A percentile compares a stretch with the other conserved stretches of the same genome.
Conservation (phyloP, 2,113 vertebrate genomes). For the Empidonax traillii region DNA sequence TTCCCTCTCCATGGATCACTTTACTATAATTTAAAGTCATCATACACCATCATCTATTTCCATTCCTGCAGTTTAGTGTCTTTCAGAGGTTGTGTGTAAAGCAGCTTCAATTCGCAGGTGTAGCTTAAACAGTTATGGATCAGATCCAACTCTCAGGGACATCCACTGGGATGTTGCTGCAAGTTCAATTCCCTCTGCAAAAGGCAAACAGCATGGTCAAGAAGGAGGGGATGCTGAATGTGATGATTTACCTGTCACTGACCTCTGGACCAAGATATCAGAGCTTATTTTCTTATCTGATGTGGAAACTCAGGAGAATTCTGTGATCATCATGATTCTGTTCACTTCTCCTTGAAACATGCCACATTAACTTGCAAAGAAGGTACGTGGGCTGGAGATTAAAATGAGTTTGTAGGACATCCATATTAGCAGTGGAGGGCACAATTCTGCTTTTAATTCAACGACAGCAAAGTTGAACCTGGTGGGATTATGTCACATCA, state of each 20-base stretch:
- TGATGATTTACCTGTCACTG: background rate
- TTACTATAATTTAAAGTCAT: constrained; percentile 48
- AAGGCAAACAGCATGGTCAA: background rate
- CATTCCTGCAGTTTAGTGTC: constrained; percentile 36
- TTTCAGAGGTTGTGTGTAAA: constrained; percentile 39
- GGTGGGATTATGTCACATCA: background rate
- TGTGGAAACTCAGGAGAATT: constrained; percentile 10
- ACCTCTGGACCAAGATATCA: background rate
- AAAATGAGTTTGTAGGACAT: constrained; percentile 15
- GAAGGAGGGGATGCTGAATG: background rate
- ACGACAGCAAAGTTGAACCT: background rate
- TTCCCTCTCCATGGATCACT: constrained; percentile 1
- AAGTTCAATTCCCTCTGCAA: background rate
- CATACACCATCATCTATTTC: constrained; percentile 49
- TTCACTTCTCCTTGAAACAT: constrained; percentile 52
- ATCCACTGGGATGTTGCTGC: background rate
- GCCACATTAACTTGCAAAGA: constrained; percentile 53
- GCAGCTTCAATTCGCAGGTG: constrained; percentile 42
- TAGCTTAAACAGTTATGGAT: constrained; percentile 28
- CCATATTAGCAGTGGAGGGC: background rate
- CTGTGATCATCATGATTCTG: background rate
- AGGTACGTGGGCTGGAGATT: constrained; percentile 24
- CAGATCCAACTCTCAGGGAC: constrained; percentile 13
- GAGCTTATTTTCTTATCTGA: constrained; percentile 45
- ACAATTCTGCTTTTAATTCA: background rate